These are phyloP conservation scores for Serranus cabrilla DNA, from an alignment of 2,797 vertebrate genomes.

Conservation along the genomic window DNA sequence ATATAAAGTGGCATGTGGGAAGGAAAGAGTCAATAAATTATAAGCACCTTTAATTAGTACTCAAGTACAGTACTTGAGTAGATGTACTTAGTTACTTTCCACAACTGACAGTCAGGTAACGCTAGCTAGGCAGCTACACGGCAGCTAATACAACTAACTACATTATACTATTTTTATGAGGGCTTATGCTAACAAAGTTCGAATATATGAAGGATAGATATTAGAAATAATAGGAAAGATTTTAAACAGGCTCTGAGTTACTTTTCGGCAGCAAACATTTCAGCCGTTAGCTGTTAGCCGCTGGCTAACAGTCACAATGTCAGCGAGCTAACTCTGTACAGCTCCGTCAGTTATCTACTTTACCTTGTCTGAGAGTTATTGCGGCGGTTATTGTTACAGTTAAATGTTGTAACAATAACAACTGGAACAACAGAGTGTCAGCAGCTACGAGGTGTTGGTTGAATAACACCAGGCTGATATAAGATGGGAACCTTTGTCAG, in stretches of 20 bases:
- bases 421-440: not conserved
- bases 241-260: too few relatives aligned
- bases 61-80: too few relatives aligned
- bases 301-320: not conserved
- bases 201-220: not conserved
- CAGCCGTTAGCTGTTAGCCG: not conserved
- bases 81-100: too few relatives aligned
- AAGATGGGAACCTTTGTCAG: constrained; percentile 38
- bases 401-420: not conserved
- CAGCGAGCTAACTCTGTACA: not conserved
- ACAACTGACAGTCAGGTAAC: not conserved
- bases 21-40: too few relatives aligned
- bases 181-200: rapidly evolving
- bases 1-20: too few relatives aligned
- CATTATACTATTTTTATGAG: not conserved
- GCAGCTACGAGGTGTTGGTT: constrained; percentile 1
- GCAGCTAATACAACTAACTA: not conserved
- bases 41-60: too few relatives aligned
- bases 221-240: not conserved
- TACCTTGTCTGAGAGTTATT: constrained; percentile 35
- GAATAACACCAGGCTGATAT: constrained; percentile 20
- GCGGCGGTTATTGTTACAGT: not conserved
- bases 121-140: not conserved
- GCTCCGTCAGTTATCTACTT: not conserved
- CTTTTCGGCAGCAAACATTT: not conserved